phyloP scores from a whole-genome alignment of 1,140 invertebrate genomes.

The Dysdera silvatica region DNA sequence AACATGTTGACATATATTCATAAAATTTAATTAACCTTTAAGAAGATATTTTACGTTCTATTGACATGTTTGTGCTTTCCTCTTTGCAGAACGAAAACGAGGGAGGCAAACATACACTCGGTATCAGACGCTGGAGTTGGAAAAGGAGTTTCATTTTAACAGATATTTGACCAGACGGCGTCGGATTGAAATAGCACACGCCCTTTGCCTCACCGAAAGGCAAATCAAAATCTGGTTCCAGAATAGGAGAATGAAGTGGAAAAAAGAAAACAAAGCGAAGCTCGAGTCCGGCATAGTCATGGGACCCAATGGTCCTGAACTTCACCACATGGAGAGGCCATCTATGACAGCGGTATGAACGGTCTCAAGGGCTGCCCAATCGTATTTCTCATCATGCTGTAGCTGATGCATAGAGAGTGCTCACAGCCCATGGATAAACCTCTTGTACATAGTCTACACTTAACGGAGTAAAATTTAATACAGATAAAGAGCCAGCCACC shows the following conservation, averaged over 20 bases:
- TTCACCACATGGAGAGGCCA: slow-evolving; percentile 24
- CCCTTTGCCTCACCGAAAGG: slow-evolving; percentile 40
- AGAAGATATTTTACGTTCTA: not conserved
- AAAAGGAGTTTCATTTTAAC: slow-evolving; percentile 27
- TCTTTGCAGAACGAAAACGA: slow-evolving; percentile 55
- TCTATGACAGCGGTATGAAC: slow-evolving; percentile 22
- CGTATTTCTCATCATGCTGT: too few relatives aligned
- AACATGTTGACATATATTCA: too few relatives aligned
- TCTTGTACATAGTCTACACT: too few relatives aligned
- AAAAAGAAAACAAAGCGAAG: slow-evolving; percentile 56
- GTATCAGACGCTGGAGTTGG: slow-evolving; percentile 65
- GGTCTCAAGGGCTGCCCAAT: too few relatives aligned
- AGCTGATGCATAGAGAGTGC: too few relatives aligned
- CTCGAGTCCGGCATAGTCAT: slow-evolving; percentile 19
- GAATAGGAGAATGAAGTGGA: slow-evolving; percentile 48
- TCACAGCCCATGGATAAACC: too few relatives aligned
- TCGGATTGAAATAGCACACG: slow-evolving; percentile 76
- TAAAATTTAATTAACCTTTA: too few relatives aligned
- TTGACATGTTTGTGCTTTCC: not conserved
- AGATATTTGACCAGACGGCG: slow-evolving; percentile 91
- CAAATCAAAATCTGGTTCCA: slow-evolving; percentile 90
- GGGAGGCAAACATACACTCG: slow-evolving; percentile 95
- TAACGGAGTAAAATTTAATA: too few relatives aligned
- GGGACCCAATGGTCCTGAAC: slow-evolving; percentile 7
- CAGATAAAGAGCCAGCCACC: too few relatives aligned